Conservation (phyloP, 2,113 vertebrate species). For the Philantomba maxwellii region DNA sequence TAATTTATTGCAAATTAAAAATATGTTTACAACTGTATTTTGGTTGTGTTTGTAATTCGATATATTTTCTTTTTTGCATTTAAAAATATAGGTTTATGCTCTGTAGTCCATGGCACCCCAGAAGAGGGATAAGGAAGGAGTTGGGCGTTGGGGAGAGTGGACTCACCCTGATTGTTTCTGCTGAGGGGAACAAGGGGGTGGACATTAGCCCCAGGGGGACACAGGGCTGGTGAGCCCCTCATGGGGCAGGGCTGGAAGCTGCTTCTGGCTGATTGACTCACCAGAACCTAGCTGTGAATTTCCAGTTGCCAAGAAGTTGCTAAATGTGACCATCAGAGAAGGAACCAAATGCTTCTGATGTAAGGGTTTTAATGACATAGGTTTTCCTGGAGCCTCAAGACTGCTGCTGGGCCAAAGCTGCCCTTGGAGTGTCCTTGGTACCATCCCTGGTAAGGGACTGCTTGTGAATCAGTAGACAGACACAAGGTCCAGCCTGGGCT, state of each 20-base stretch:
- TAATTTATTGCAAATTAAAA: not conserved
- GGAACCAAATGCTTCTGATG: not conserved
- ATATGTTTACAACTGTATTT: not conserved
- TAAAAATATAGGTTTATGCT: not conserved
- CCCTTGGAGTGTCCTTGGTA: not conserved
- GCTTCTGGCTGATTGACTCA: not conserved
- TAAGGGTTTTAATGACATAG: not conserved
- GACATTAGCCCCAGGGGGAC: no score
- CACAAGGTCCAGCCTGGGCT: accelerated
- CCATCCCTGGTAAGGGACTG: not conserved
- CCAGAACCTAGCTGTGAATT: not conserved
- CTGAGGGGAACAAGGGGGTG: accelerated
- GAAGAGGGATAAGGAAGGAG: not conserved
- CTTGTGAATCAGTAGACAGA: not conserved
- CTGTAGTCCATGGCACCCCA: not conserved
- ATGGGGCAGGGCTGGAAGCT: no score
- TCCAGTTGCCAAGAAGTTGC: not conserved
- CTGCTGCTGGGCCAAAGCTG: not conserved
- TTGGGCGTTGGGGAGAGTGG: no score
- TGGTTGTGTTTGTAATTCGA: not conserved
- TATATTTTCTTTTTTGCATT: not conserved
- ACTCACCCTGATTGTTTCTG: not conserved
- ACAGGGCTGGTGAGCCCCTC: not conserved
- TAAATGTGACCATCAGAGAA: not conserved
- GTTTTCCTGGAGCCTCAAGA: not conserved